phyloP scores from a whole-genome alignment of 92 coral and sea anemone species.

The Parazoanthus darwini region DNA sequence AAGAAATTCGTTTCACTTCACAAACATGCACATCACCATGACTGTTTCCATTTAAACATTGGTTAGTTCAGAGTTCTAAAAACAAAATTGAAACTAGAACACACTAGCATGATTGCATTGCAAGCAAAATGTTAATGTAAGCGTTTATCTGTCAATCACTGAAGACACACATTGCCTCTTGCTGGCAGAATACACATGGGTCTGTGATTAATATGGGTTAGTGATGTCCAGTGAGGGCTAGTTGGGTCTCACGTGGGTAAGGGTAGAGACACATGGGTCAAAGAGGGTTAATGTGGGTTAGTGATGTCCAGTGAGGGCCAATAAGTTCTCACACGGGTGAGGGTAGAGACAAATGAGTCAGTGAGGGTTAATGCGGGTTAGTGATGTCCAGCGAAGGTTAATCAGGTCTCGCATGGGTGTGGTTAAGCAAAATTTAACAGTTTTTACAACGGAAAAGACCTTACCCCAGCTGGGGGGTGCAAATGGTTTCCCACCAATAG shows the following conservation, averaged over 20 bases:
- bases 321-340: neutral
- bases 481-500: constrained; percentile 38
- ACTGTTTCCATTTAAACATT: too few relatives aligned
- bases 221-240: neutral
- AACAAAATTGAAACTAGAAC: neutral
- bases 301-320: neutral
- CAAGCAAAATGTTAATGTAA: neutral
- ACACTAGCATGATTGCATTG: neutral
- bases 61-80: neutral
- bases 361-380: neutral
- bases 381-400: neutral
- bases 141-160: neutral
- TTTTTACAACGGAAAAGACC: constrained; percentile 5
- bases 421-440: neutral
- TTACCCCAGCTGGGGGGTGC: constrained; percentile 44
- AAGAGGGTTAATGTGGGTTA: neutral
- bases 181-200: neutral
- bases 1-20: too few relatives aligned
- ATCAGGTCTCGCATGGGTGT: neutral
- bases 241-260: neutral
- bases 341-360: neutral
- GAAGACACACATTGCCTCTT: neutral
- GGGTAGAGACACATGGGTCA: neutral
- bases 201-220: neutral
- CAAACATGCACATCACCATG: too few relatives aligned